These are phyloP conservation scores for Poeciliopsis occidentalis DNA, from an alignment of 2,113 vertebrate genomes.

Conservation along the genomic window DNA sequence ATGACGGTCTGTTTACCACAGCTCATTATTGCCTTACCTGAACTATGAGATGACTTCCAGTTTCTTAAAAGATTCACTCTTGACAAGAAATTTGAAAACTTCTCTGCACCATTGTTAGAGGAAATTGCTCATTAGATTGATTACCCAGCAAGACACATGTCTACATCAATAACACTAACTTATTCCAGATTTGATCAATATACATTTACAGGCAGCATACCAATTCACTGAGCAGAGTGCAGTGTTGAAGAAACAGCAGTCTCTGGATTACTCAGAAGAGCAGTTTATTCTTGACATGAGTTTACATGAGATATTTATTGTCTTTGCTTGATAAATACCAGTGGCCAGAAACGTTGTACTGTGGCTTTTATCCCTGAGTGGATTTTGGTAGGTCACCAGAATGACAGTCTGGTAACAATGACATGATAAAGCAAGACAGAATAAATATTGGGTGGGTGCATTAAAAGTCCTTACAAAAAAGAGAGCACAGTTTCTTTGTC, in stretches of 20 bases:
- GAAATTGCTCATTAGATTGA: slow-evolving; percentile 57
- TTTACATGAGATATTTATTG: slow-evolving; percentile 1
- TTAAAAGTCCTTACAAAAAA: slow-evolving; percentile 1
- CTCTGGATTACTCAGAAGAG: slow-evolving; percentile 15
- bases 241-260: slow-evolving; percentile 32
- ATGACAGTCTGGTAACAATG: slow-evolving; percentile 18
- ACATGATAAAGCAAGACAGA: slow-evolving; percentile 15
- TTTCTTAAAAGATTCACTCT: too few relatives aligned
- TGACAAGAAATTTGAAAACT: too few relatives aligned
- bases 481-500: background rate
- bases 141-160: slow-evolving; percentile 50
- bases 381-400: slow-evolving; percentile 37
- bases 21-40: background rate
- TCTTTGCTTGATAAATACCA: slow-evolving; percentile 43
- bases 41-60: too few relatives aligned
- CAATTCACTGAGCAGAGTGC: slow-evolving; percentile 39
- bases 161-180: slow-evolving; percentile 63
- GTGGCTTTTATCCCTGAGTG: slow-evolving; percentile 6
- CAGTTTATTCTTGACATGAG: slow-evolving; percentile 15
- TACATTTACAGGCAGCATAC: slow-evolving; percentile 47
- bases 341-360: slow-evolving; percentile 4
- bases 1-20: background rate
- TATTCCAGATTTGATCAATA: slow-evolving; percentile 58
- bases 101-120: slow-evolving; percentile 22
- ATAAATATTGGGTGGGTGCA: background rate